Percentiles rank a stretch among this genome's conserved stretches.
phyloP scores from a whole-genome alignment of 2,888 invertebrate genomes.

The Apeira syringaria region DNA sequence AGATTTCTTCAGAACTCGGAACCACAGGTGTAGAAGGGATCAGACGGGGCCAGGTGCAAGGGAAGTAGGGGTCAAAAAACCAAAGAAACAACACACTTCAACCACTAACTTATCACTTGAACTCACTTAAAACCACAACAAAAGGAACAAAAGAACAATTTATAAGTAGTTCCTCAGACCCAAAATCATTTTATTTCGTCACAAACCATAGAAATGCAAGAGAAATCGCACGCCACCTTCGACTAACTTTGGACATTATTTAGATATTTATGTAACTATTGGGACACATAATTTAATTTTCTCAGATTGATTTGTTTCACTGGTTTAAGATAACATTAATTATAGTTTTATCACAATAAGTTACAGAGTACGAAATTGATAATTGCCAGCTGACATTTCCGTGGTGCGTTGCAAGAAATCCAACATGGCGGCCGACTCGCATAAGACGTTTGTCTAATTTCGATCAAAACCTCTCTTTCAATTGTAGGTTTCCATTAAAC shows the following conservation, averaged over 20 bases:
- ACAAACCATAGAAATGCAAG: slow-evolving; percentile 80
- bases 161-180: slow-evolving; percentile 54
- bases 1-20: slow-evolving; percentile 47
- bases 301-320: slow-evolving; percentile 42
- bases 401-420: slow-evolving; percentile 80
- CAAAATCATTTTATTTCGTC: slow-evolving; percentile 73
- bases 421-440: slow-evolving; percentile 80
- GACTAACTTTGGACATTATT: slow-evolving; percentile 73
- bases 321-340: slow-evolving; percentile 43
- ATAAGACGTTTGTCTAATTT: slow-evolving; percentile 67
- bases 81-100: slow-evolving; percentile 54
- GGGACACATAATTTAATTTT: slow-evolving; percentile 42
- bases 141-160: slow-evolving; percentile 62
- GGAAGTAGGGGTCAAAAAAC: slow-evolving; percentile 45
- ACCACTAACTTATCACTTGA: slow-evolving; percentile 54
- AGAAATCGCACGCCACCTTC: slow-evolving; percentile 78
- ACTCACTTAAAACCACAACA: slow-evolving; percentile 64
- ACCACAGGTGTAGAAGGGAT: slow-evolving; percentile 44
- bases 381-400: slow-evolving; percentile 82
- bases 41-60: slow-evolving; percentile 57
- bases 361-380: slow-evolving; percentile 67
- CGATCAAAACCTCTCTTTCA: slow-evolving; percentile 41
- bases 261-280: slow-evolving; percentile 51
- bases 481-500: neutral
- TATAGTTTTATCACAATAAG: slow-evolving; percentile 58